These are phyloP conservation scores for Drosophila setosimentum DNA, from an alignment of 2,888 invertebrate species.

Conservation along the genomic window DNA sequence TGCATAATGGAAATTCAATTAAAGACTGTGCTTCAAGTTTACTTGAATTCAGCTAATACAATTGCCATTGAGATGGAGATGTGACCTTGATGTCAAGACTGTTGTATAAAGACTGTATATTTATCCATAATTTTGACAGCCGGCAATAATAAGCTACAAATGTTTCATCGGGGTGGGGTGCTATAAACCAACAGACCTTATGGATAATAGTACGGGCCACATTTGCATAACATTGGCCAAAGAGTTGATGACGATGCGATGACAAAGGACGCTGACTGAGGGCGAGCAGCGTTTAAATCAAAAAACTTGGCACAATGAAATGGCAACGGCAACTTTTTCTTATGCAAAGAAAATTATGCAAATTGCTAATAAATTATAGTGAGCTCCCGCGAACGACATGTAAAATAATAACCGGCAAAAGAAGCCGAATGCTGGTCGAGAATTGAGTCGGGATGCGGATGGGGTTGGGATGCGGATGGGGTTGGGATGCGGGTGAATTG, in stretches of 20 bases:
- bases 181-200: conserved; percentile 59
- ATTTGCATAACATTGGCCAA: conserved; percentile 78
- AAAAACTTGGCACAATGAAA: conserved; percentile 58
- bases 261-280: conserved; percentile 25
- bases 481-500: conserved; percentile 60
- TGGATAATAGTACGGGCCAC: conserved; percentile 56
- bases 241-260: conserved; percentile 59
- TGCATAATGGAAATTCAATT: conserved; percentile 14
- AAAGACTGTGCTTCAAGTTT: neutral
- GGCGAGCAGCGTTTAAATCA: conserved; percentile 63
- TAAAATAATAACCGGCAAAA: conserved; percentile 75
- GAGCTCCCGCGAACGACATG: conserved; percentile 74
- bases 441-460: conserved; percentile 21
- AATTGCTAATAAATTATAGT: conserved; percentile 82
- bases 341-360: conserved; percentile 81
- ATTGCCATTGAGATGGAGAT: conserved; percentile 11
- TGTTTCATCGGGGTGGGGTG: conserved; percentile 11
- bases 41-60: conserved; percentile 10
- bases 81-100: conserved; percentile 21
- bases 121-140: conserved; percentile 43
- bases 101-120: conserved; percentile 19
- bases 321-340: conserved; percentile 68
- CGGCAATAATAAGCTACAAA: conserved; percentile 64
- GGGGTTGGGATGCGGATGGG: too few species aligned
- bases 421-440: conserved; percentile 24